Percentiles rank a stretch among this genome's conserved stretches.
phyloP scores from a whole-genome alignment of 1,140 invertebrate genomes.

The Brachionus angularis region DNA sequence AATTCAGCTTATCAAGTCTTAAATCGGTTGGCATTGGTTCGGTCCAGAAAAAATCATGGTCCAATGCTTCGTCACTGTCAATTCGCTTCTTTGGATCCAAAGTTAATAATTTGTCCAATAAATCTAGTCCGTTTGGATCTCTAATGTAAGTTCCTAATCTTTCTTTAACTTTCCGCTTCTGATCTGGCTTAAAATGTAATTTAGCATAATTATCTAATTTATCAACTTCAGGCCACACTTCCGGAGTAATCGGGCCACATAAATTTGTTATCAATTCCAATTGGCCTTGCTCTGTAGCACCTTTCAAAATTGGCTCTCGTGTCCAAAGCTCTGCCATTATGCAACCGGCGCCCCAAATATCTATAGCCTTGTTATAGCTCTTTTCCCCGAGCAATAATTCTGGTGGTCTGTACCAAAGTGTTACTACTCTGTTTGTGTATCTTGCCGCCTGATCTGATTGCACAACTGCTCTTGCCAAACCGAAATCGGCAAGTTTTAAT shows the following conservation, averaged over 20 bases:
- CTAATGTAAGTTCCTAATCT: constrained; percentile 84
- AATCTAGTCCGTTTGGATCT: constrained; percentile 82
- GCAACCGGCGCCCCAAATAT: constrained; percentile 96
- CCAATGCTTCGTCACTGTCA: constrained; percentile 84
- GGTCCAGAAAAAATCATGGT: constrained; percentile 97
- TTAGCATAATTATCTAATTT: constrained; percentile 83
- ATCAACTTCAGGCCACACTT: constrained; percentile 88
- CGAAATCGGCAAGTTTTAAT: constrained; percentile 62
- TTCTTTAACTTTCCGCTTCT: constrained; percentile 82
- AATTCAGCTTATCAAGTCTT: constrained; percentile 8
- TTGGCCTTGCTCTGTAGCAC: constrained; percentile 91
- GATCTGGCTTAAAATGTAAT: constrained; percentile 75
- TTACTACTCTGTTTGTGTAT: constrained; percentile 96
- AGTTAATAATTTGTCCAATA: constrained; percentile 84
- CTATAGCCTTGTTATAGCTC: constrained; percentile 85
- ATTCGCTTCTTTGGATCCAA: constrained; percentile 84
- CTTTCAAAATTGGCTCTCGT: constrained; percentile 80
- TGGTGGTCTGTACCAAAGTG: constrained; percentile 93
- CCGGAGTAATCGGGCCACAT: constrained; percentile 88
- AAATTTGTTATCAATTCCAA: constrained; percentile 87
- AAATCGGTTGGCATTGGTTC: constrained; percentile 86
- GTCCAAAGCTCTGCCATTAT: constrained; percentile 93
- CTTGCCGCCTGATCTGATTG: constrained; percentile 52
- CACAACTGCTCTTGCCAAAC: constrained; percentile 77
- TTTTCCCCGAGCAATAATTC: constrained; percentile 81